Conservation (phyloP, 2,113 vertebrate genomes). For the Aplodontia rufa region DNA sequence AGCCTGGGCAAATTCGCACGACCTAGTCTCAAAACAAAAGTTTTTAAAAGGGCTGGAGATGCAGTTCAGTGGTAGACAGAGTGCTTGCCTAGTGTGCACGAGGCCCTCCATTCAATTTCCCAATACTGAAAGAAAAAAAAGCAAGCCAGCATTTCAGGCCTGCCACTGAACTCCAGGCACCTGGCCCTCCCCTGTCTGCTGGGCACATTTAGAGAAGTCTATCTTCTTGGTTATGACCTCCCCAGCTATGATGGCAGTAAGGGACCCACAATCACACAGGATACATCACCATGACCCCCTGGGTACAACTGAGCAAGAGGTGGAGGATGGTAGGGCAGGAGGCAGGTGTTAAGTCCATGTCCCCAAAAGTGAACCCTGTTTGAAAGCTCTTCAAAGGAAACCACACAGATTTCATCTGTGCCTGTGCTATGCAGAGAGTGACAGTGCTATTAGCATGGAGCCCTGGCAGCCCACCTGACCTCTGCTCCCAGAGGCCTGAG, state of each 20-base stretch:
- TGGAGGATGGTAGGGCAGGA: background rate
- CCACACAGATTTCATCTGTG: background rate
- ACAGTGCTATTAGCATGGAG: background rate
- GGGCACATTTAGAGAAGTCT: background rate
- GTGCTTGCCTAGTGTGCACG: background rate
- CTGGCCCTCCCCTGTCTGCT: background rate
- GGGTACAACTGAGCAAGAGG: background rate
- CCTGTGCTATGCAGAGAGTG: background rate
- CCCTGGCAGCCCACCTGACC: rapidly evolving
- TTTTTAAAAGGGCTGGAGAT: background rate
- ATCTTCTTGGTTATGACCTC: background rate
- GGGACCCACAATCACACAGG: background rate
- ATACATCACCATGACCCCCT: background rate
- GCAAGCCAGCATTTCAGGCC: background rate
- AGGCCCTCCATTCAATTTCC: background rate
- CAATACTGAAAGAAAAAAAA: background rate
- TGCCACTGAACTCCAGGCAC: too few relatives aligned
- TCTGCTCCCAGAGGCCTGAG: background rate
- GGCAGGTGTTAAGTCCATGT: background rate
- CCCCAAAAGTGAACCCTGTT: background rate
- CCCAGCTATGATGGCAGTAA: background rate
- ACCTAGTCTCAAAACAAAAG: background rate
- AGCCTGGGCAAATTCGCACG: background rate
- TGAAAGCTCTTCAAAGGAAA: background rate
- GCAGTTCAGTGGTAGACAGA: background rate